A percentile compares a stretch with the other conserved stretches of the same genome.
These are phyloP conservation scores for Plodia interpunctella DNA, from an alignment of 1,140 invertebrate genomes.

Conservation along the genomic window DNA sequence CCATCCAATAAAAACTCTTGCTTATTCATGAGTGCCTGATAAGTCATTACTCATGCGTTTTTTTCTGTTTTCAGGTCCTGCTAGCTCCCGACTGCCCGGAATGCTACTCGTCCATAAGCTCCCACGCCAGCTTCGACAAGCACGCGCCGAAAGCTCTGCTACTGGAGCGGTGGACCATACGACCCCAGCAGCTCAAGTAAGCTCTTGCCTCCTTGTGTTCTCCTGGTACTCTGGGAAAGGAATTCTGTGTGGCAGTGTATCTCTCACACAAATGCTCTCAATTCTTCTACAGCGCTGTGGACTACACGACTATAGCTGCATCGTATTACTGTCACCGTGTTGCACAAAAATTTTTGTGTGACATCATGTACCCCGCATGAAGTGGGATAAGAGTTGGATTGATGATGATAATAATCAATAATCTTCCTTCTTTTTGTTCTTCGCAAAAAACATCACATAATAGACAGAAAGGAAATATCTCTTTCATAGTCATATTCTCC, in stretches of 20 bases:
- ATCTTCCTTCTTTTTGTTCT: too few relatives aligned
- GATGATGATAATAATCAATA: too few relatives aligned
- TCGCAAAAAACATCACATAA: too few relatives aligned
- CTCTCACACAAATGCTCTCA: slow-evolving; percentile 35
- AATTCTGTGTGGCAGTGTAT: slow-evolving; percentile 40
- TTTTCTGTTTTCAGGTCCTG: slow-evolving; percentile 45
- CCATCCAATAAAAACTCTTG: too few relatives aligned
- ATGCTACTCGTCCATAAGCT: slow-evolving; percentile 45
- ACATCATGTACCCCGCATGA: too few relatives aligned
- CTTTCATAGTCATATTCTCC: neutral
- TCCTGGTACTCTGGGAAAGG: slow-evolving; percentile 31
- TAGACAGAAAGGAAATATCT: too few relatives aligned
- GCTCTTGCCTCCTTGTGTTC: neutral
- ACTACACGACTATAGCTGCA: slow-evolving; percentile 60
- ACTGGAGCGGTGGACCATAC: slow-evolving; percentile 70
- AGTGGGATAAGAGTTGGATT: too few relatives aligned
- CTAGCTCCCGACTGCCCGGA: slow-evolving; percentile 61
- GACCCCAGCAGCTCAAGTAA: slow-evolving; percentile 56
- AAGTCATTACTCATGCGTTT: too few relatives aligned
- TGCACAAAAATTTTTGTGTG: too few relatives aligned
- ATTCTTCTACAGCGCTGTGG: slow-evolving; percentile 71
- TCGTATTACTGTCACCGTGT: too few relatives aligned
- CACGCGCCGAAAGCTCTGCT: slow-evolving; percentile 47
- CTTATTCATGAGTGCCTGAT: too few relatives aligned
- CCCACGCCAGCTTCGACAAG: slow-evolving; percentile 42